Evolutionary conservation across 1,140 invertebrate genomes (phyloP).

Genomic region (Leptinotarsa undecemlineata): DNA sequence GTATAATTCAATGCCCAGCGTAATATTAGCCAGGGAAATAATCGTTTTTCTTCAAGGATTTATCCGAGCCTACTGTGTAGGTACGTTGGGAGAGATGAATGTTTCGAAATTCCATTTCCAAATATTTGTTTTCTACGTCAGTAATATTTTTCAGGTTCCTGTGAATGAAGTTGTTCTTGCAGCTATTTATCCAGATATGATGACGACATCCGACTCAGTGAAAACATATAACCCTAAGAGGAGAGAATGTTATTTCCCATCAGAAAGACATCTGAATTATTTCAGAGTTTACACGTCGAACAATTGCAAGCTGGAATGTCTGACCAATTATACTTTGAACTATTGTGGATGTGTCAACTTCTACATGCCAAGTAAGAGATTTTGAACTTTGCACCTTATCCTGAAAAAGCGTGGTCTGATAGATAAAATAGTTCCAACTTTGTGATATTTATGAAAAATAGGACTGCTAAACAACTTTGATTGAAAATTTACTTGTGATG

Average conservation of each 20-base stretch:
- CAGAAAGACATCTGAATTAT: conserved; percentile 61
- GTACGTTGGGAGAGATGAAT: no score
- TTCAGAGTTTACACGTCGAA: conserved; percentile 52
- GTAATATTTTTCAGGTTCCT: conserved; percentile 47
- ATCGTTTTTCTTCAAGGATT: no score
- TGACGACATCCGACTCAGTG: conserved; percentile 35
- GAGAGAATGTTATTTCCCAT: conserved; percentile 56
- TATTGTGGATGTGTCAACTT: conserved; percentile 52
- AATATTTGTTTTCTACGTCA: no score
- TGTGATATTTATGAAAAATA: no score
- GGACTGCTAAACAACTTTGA: no score
- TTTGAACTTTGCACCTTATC: not conserved
- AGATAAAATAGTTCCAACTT: no score
- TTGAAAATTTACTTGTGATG: no score
- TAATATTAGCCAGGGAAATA: no score
- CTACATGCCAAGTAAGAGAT: conserved; percentile 54
- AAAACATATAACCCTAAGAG: conserved; percentile 32
- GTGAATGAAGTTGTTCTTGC: conserved; percentile 57
- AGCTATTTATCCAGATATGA: conserved; percentile 38
- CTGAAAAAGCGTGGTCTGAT: no score
- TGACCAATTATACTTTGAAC: conserved; percentile 50
- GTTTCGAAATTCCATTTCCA: no score
- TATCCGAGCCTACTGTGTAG: no score
- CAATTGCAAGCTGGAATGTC: conserved; percentile 55
- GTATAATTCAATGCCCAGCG: no score